Evolutionary conservation across 2,797 vertebrate species (phyloP).

Genomic region (Hyperoplus lanceolatus): DNA sequence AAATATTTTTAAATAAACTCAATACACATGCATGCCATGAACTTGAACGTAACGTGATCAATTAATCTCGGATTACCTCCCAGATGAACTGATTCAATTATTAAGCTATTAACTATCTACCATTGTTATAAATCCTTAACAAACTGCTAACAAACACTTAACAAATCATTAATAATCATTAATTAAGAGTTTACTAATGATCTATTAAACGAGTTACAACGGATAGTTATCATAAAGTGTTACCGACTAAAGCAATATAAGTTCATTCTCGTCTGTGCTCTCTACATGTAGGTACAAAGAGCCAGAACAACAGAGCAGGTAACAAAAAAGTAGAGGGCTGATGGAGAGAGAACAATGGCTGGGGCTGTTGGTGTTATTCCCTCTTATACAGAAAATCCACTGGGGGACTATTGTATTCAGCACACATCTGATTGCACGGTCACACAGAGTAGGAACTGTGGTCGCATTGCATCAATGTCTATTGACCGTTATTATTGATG

Average conservation of each 20-base stretch:
- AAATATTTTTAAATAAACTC: no score
- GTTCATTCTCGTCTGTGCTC: not conserved
- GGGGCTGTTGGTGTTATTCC: slow-evolving; percentile 12
- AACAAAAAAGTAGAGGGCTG: not conserved
- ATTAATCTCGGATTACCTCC: no score
- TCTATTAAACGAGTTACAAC: no score
- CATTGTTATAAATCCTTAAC: no score
- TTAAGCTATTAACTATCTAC: no score
- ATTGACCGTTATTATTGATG: slow-evolving; percentile 3
- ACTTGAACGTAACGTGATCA: no score
- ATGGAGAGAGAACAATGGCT: slow-evolving; percentile 13
- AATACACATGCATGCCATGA: no score
- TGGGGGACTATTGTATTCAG: slow-evolving; percentile 25
- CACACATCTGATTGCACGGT: slow-evolving; percentile 17
- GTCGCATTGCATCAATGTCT: slow-evolving; percentile 12
- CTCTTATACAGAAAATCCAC: slow-evolving; percentile 4
- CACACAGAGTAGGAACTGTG: not conserved
- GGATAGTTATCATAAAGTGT: no score
- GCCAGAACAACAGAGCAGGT: slow-evolving; percentile 3
- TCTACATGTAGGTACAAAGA: slow-evolving; percentile 9
- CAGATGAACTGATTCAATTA: no score
- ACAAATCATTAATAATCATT: no score
- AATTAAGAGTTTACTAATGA: no score
- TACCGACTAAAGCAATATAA: not conserved
- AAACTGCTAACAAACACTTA: no score